Evolutionary conservation across 2,113 vertebrate genomes (phyloP), one percentile per base, ranked within the genome.

Genomic region (Ammodytes dubius): DNA sequence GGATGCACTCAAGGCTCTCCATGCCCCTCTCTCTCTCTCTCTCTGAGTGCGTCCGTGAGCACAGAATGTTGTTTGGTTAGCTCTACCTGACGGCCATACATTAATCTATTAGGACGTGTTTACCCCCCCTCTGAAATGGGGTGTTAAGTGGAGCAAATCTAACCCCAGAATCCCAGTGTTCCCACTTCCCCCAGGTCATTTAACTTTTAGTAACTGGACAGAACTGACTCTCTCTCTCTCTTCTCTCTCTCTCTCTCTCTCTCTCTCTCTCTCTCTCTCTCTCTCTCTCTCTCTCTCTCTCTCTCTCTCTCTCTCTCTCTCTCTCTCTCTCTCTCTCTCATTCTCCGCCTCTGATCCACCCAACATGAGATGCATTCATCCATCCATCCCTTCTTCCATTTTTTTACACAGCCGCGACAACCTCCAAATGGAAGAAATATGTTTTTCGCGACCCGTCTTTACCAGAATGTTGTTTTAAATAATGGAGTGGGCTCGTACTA

Each of bases 401-500:
- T 80, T 65, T 80, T 80, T 86, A 94, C 91, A 88, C 71, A 27
- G 76, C 86, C 95, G 92, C 94, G 95, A 96, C 96, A 96, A 96
- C 93, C 95, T 92, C 94, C 95, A 96, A 97, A 97, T 97, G 97
- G 97, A 97, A 97, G 87, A 97, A 96, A 95, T 97, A 95, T 97
- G 96, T 98, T 94, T 97, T 97, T 67, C 88, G 91, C 80, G 91
- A 93, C 95, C 91, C 95, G 92, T 90, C 94, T 95, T 96, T 96
- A 96, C 95, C 87, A 94, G 91, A 77, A 94, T 93, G 94, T 93
- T 93, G 82, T 94, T 96, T 96, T 96, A 97, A 94, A 98, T 99
- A 98, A 97, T 98, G 95, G 95, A 98, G 95, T 92, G 94, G 27
- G 94, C 91, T 74, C 42, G 90, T 86, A 87, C 27, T 27, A 27